Evolutionary conservation across 2,888 invertebrate species (phyloP).

Genomic region (Eumerus sabulonum): DNA sequence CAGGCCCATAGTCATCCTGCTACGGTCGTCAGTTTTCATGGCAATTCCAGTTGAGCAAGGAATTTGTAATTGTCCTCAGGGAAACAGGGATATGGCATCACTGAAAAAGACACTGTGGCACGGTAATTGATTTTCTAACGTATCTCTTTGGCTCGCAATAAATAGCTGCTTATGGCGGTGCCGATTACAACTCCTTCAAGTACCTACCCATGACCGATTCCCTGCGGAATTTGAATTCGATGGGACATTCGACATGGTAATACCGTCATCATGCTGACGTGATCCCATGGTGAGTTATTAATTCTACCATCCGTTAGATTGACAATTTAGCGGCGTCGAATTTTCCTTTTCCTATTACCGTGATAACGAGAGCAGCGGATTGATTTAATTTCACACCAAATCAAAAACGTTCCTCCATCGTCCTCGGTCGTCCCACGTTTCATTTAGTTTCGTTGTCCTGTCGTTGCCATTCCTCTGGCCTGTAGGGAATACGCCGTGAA

Average conservation of each 20-base stretch:
- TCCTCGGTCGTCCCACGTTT: too few species aligned
- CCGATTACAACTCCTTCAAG: slow-evolving; percentile 19
- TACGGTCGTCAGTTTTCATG: slow-evolving; percentile 19
- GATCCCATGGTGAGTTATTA: slow-evolving; percentile 20
- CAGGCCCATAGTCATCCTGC: background rate
- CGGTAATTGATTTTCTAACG: slow-evolving; percentile 61
- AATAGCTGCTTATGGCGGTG: slow-evolving; percentile 39
- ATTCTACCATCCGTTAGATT: slow-evolving; percentile 25
- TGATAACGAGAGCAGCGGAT: slow-evolving; percentile 40
- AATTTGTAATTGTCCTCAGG: slow-evolving; percentile 44
- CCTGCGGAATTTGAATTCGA: background rate
- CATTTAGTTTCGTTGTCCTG: too few species aligned
- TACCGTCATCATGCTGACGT: background rate
- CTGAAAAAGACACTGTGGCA: slow-evolving; percentile 30
- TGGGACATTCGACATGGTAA: background rate
- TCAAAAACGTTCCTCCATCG: background rate
- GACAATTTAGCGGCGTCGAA: slow-evolving; percentile 39
- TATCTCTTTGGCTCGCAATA: slow-evolving; percentile 54
- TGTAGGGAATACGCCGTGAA: slow-evolving; percentile 2
- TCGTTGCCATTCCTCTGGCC: background rate
- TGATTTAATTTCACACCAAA: slow-evolving; percentile 44
- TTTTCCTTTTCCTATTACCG: slow-evolving; percentile 26
- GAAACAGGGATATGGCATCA: slow-evolving; percentile 14
- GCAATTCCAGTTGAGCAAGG: slow-evolving; percentile 37
- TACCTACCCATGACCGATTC: slow-evolving; percentile 5